Percentiles rank a stretch among this genome's conserved stretches.
Evolutionary conservation across 2,888 invertebrate genomes (phyloP).

Genomic region (Subacronicta megacephala): DNA sequence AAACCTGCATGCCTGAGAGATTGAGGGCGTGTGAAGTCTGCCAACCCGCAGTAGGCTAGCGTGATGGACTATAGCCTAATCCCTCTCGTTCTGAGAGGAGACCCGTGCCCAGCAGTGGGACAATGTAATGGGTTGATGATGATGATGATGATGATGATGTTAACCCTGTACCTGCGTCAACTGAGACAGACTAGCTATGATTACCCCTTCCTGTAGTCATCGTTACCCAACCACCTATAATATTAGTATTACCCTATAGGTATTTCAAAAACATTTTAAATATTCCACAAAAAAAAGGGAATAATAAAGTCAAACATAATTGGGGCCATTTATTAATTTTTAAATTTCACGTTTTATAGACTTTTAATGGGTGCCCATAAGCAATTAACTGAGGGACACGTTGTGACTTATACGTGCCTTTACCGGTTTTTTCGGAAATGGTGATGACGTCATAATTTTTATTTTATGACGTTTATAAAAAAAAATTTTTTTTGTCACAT

Average conservation of each 20-base stretch:
- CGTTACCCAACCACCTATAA: slow-evolving; percentile 17
- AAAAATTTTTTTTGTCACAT: slow-evolving; percentile 38
- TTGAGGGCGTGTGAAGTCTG: too few species aligned
- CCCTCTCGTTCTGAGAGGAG: too few species aligned
- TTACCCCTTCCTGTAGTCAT: slow-evolving; percentile 36
- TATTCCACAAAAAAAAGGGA: slow-evolving; percentile 12
- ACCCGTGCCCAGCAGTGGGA: too few species aligned
- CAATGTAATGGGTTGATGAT: too few species aligned
- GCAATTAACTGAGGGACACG: slow-evolving; percentile 50
- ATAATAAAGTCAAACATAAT: slow-evolving; percentile 23
- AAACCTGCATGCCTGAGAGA: too few species aligned
- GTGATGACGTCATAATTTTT: slow-evolving; percentile 46
- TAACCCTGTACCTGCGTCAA: slow-evolving; percentile 47
- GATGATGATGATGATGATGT: too few species aligned
- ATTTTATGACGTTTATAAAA: slow-evolving; percentile 48
- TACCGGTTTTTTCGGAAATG: slow-evolving; percentile 18
- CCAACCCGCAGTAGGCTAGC: too few species aligned
- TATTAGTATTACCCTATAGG: slow-evolving; percentile 14
- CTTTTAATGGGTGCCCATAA: slow-evolving; percentile 54
- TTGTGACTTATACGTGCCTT: slow-evolving; percentile 29
- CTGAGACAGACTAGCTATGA: slow-evolving; percentile 17
- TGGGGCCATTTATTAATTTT: slow-evolving; percentile 53
- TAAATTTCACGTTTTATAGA: slow-evolving; percentile 54
- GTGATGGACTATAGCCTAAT: too few species aligned
- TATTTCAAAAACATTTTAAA: slow-evolving; percentile 28